phyloP scores from a whole-genome alignment of 2,888 invertebrate species.

The Rhimphoctona megacephalus region DNA sequence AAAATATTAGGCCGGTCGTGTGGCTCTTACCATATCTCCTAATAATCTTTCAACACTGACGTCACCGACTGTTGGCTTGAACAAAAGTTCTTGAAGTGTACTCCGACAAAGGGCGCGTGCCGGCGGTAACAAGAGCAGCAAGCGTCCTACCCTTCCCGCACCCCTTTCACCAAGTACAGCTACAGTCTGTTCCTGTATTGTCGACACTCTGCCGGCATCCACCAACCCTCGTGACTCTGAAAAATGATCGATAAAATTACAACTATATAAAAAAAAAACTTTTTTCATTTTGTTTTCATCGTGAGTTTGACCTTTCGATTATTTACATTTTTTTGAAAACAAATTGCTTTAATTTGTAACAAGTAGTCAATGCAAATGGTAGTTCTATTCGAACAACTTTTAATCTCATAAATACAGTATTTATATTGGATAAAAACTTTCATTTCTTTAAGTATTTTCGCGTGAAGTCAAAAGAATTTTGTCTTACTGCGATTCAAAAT shows the following conservation, averaged over 20 bases:
- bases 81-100: constrained; percentile 90
- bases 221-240: constrained; percentile 88
- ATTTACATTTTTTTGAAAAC: not conserved
- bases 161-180: constrained; percentile 92
- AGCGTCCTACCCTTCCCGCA: constrained; percentile 89
- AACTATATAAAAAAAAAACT: not conserved
- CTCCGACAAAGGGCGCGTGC: constrained; percentile 86
- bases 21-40: constrained; percentile 87
- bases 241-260: constrained; percentile 19
- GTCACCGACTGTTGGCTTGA: constrained; percentile 91
- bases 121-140: constrained; percentile 90
- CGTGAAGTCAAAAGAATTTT: too few species aligned
- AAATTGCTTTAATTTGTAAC: too few species aligned
- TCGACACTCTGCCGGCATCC: constrained; percentile 87
- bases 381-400: too few species aligned
- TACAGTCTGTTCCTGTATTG: constrained; percentile 93
- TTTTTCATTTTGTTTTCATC: constrained; percentile 17
- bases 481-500: too few species aligned
- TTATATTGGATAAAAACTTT: too few species aligned
- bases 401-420: too few species aligned
- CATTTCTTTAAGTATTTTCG: too few species aligned
- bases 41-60: constrained; percentile 90
- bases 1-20: constrained; percentile 76
- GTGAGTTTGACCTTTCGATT: not conserved
- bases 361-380: too few species aligned